These are phyloP conservation scores for Enteromius trimaculatus DNA, from an alignment of 2,797 vertebrate genomes.

Conservation along the genomic window DNA sequence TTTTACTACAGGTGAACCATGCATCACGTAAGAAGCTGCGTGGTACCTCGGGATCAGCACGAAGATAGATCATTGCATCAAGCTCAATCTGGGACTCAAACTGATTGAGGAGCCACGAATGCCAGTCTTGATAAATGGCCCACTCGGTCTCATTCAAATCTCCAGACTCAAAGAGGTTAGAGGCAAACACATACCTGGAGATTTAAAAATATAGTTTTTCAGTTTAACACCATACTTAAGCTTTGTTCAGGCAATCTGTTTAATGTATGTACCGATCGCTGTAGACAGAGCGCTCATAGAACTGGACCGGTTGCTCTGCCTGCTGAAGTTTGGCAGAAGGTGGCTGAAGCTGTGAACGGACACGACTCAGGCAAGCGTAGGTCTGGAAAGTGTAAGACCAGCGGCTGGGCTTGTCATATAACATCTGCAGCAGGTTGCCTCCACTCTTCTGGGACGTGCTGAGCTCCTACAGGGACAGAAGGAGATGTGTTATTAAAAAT, in stretches of 20 bases:
- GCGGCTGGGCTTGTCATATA: constrained; percentile 83
- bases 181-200: constrained; percentile 84
- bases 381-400: constrained; percentile 90
- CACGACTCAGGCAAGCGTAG: constrained; percentile 82
- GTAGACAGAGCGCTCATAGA: constrained; percentile 86
- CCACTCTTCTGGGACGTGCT: constrained; percentile 87
- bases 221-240: background rate
- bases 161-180: constrained; percentile 82
- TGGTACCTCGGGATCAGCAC: constrained; percentile 82
- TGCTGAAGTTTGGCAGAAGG: constrained; percentile 78
- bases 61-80: constrained; percentile 85
- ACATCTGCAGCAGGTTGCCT: constrained; percentile 88
- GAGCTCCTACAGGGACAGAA: constrained; percentile 75
- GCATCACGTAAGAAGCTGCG: background rate
- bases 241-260: background rate
- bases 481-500: background rate
- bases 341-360: constrained; percentile 81
- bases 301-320: constrained; percentile 86
- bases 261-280: constrained; percentile 80
- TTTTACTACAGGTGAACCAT: background rate
- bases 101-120: constrained; percentile 82
- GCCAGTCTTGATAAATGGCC: constrained; percentile 86
- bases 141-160: constrained; percentile 83
- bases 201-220: background rate
- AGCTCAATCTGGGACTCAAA: constrained; percentile 79